Percentiles rank a stretch among this genome's conserved stretches.
These are phyloP conservation scores for Rhea pennata DNA, from an alignment of 2,113 vertebrate genomes.

Conservation along the genomic window DNA sequence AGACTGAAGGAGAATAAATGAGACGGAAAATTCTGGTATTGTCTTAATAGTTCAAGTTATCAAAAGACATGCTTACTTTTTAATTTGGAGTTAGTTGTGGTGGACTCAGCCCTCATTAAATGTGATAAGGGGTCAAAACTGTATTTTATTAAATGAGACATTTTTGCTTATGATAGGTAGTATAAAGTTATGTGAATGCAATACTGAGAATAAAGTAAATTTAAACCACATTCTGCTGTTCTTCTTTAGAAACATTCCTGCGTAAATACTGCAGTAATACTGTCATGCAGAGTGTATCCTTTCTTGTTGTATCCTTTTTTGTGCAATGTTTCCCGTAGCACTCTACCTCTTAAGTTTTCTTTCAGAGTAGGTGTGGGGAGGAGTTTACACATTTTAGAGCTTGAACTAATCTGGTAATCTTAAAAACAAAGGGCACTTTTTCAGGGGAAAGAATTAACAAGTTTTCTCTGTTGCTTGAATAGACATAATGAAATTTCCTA, in stretches of 20 bases:
- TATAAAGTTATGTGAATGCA: constrained; percentile 61
- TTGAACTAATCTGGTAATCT: constrained; percentile 1
- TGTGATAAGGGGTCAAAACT: not conserved
- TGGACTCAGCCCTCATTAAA: not conserved
- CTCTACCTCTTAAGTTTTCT: not conserved
- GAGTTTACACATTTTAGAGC: constrained; percentile 13
- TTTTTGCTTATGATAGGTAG: constrained; percentile 48
- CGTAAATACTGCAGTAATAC: constrained; percentile 83
- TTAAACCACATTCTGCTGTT: constrained; percentile 84
- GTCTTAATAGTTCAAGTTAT: not conserved
- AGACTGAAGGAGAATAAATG: not conserved
- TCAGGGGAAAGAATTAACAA: constrained; percentile 13
- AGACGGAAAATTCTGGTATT: not conserved
- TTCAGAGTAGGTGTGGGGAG: constrained; percentile 50
- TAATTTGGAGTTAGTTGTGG: not conserved
- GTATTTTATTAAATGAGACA: not conserved
- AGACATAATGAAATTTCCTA: not conserved
- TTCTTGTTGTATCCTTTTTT: constrained; percentile 87
- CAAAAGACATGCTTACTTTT: constrained; percentile 25
- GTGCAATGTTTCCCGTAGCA: constrained; percentile 62
- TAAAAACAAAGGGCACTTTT: not conserved
- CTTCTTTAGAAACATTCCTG: constrained; percentile 86
- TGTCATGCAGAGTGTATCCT: constrained; percentile 87
- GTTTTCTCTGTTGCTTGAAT: constrained; percentile 30
- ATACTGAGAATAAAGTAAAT: constrained; percentile 70